Conservation (phyloP, 1,140 invertebrate genomes). For the Diorhabda elongata region DNA sequence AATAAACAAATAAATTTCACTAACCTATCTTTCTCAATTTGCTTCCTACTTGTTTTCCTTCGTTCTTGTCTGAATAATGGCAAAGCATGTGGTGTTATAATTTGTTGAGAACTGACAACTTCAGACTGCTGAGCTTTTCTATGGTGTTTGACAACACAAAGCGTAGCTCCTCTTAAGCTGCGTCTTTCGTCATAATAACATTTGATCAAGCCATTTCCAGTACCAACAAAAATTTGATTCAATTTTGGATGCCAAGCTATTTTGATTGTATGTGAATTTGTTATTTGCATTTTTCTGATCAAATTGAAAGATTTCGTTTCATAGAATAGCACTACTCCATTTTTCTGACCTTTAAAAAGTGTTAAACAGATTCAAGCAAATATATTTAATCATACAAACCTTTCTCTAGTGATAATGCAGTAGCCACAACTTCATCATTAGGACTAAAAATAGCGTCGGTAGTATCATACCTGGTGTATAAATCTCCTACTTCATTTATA, state of each 20-base stretch:
- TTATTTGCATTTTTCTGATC: conserved; percentile 70
- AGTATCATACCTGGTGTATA: conserved; percentile 85
- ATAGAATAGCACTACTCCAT: conserved; percentile 79
- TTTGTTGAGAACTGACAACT: conserved; percentile 84
- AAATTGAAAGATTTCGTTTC: conserved; percentile 73
- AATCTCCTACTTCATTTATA: conserved; percentile 60
- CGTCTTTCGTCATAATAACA: conserved; percentile 85
- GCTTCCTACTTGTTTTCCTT: conserved; percentile 82
- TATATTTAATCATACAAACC: conserved; percentile 39
- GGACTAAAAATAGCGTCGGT: conserved; percentile 95
- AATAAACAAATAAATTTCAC: neutral
- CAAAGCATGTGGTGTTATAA: conserved; percentile 96
- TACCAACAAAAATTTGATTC: conserved; percentile 93
- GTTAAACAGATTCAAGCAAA: neutral
- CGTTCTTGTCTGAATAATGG: conserved; percentile 93
- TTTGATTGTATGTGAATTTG: conserved; percentile 81
- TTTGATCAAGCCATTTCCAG: conserved; percentile 86
- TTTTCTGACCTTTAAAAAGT: conserved; percentile 48
- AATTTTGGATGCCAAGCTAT: conserved; percentile 94
- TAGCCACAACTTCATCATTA: conserved; percentile 84
- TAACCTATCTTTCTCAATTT: conserved; percentile 81
- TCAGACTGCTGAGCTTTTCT: conserved; percentile 77
- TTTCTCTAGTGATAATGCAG: conserved; percentile 78
- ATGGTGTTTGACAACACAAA: conserved; percentile 81
- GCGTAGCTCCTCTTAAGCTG: conserved; percentile 84